A percentile compares a stretch with the other conserved stretches of the same genome.
Evolutionary conservation across 2,113 vertebrate genomes (phyloP).

Genomic region (Urocolius indicus): DNA sequence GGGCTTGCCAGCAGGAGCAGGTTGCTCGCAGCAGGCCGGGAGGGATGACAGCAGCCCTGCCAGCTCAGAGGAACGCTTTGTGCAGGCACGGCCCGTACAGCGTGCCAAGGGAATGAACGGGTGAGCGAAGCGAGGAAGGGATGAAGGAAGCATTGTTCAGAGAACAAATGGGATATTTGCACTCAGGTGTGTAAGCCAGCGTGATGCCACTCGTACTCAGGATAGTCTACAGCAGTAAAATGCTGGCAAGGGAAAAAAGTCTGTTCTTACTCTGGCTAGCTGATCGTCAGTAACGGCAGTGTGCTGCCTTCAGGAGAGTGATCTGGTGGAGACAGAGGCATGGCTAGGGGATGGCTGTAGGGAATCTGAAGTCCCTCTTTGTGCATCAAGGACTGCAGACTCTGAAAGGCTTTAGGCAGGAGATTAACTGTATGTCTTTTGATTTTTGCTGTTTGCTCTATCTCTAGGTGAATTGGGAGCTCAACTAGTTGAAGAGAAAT

Average conservation of each 20-base stretch:
- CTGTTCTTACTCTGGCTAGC: not conserved
- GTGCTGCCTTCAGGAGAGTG: not conserved
- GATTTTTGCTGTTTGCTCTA: not conserved
- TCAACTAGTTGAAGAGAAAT: not conserved
- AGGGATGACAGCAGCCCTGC: slow-evolving; percentile 36
- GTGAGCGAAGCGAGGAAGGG: not conserved
- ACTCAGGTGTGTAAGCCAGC: slow-evolving; percentile 21
- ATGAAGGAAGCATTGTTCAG: slow-evolving; percentile 53
- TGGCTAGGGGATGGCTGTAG: not conserved
- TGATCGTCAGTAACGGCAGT: not conserved
- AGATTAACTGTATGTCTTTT: fast-evolving
- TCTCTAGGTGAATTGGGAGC: not conserved
- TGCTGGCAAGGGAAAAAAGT: not conserved
- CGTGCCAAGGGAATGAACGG: not conserved
- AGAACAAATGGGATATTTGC: slow-evolving; percentile 30
- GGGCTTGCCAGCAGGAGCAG: slow-evolving; percentile 59
- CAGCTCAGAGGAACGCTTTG: slow-evolving; percentile 60
- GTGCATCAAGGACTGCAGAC: not conserved
- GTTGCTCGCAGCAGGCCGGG: slow-evolving; percentile 38
- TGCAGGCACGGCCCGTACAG: not conserved
- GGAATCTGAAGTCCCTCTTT: not conserved
- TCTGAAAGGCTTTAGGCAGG: not conserved
- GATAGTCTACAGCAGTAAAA: not conserved
- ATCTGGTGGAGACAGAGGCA: not conserved
- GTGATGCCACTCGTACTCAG: not conserved